Evolutionary conservation across 2,113 vertebrate genomes (phyloP), one percentile per base, ranked within the genome.

Genomic region (Mobula hypostoma): DNA sequence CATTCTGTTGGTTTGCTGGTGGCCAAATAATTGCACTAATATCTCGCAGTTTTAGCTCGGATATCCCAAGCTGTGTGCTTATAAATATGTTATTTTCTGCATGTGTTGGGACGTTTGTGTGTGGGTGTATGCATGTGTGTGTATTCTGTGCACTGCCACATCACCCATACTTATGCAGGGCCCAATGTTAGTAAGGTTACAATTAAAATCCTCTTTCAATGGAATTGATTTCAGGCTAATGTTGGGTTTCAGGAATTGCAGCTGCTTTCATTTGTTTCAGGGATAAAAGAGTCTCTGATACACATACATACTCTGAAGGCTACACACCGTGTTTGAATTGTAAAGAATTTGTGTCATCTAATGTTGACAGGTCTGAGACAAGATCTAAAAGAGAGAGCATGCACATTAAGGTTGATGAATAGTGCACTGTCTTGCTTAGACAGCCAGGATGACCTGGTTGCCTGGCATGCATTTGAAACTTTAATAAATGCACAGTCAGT

Each of bases 21-120:
- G 78, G 32, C 12, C 36, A 40, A 19, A 17, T 32, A 40, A 80
- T 32, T 15, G 72, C 72, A 74, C 19, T 19, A 74, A 74, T 74
- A 74, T 15, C 27, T 74, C 1, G 72, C 72, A 74, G 21, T 74
- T 74, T 74, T 74, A 74, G 8, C 68, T 70, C 68, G 9, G 68
- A 14, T 74, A 15, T 74, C 19, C 17, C 72, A 72, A 19, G 21
- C 76, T 83, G 40, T 61, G 48, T 63, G 74, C 79, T 61, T 56
- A 29, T 94, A 56, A 36, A 36, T 94, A 93, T 94, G 85, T 79
- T 56, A 92, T 72, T 94, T 77, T 85, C 63, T 80, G 2, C 74
- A 61, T 93, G 72, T 92, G 40, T 85, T 2, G 94, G 58, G 92
- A 3, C n/a, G 29, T 40, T 24, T 19, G 27, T 63, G 2, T 82